phyloP scores from a whole-genome alignment of 1,140 invertebrate species.

The Cheumatopsyche charites region DNA sequence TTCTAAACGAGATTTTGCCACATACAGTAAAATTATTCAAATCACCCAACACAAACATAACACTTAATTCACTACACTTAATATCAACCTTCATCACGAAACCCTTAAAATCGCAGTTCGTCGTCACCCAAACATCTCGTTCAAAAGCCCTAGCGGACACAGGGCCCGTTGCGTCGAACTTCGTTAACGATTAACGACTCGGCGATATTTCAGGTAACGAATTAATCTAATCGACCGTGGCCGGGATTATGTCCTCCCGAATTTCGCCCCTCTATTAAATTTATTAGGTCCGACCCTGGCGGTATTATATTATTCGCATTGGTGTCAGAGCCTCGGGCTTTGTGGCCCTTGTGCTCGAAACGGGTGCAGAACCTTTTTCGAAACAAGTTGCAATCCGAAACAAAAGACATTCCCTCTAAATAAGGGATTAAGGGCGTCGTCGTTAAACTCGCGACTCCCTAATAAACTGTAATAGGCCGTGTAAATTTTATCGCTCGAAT shows the following conservation, averaged over 20 bases:
- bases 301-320: background rate
- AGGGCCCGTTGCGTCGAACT: too few species aligned
- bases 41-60: too few species aligned
- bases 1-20: too few species aligned
- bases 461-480: slow-evolving; percentile 6
- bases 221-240: slow-evolving; percentile 12
- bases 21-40: too few species aligned
- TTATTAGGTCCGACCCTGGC: slow-evolving; percentile 2
- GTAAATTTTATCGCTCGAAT: slow-evolving; percentile 4
- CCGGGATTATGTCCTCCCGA: slow-evolving; percentile 7
- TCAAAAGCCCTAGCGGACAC: too few species aligned
- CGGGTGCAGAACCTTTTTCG: background rate
- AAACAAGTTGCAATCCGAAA: background rate
- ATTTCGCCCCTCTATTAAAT: slow-evolving; percentile 14
- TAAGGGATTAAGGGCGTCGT: background rate
- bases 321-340: slow-evolving; percentile 12
- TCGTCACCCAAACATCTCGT: too few species aligned
- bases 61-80: too few species aligned
- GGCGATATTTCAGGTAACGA: slow-evolving; percentile 18
- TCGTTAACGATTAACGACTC: slow-evolving; percentile 6
- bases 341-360: background rate
- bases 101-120: too few species aligned
- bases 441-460: slow-evolving; percentile 13
- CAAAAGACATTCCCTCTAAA: too few species aligned
- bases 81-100: too few species aligned